Evolutionary conservation across 2,888 invertebrate species (phyloP).

Genomic region (Limenitis camilla): DNA sequence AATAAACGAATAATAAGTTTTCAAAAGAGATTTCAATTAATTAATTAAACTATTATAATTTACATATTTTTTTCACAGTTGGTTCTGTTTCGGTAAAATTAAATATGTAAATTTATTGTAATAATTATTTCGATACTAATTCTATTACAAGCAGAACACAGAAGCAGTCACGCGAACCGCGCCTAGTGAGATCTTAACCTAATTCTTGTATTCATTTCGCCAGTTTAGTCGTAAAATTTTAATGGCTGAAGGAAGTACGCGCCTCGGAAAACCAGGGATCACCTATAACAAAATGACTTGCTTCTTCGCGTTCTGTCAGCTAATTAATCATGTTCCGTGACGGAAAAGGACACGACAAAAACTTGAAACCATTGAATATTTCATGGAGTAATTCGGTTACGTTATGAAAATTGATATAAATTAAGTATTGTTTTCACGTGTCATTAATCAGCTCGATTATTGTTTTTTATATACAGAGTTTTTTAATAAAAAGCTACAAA

Average conservation of each 20-base stretch:
- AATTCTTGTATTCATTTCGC: conserved; percentile 68
- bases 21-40: too few species aligned
- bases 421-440: background rate
- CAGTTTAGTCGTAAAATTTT: conserved; percentile 71
- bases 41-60: too few species aligned
- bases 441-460: too few species aligned
- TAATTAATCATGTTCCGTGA: conserved; percentile 35
- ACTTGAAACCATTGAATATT: conserved; percentile 4
- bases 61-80: conserved; percentile 1
- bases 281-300: conserved; percentile 35
- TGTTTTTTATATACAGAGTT: too few species aligned
- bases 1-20: too few species aligned
- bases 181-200: conserved; percentile 61
- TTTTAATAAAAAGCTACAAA: too few species aligned
- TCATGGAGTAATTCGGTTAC: background rate
- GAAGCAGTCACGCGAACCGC: conserved; percentile 45
- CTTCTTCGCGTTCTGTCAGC: conserved; percentile 32
- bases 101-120: conserved; percentile 8
- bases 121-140: conserved; percentile 21
- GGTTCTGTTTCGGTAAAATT: background rate
- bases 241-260: conserved; percentile 58
- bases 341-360: conserved; percentile 9
- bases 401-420: background rate
- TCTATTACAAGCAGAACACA: conserved; percentile 28
- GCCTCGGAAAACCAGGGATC: conserved; percentile 46